Evolutionary conservation across 2,797 vertebrate genomes (phyloP).

Genomic region (Clarias laeviceps): DNA sequence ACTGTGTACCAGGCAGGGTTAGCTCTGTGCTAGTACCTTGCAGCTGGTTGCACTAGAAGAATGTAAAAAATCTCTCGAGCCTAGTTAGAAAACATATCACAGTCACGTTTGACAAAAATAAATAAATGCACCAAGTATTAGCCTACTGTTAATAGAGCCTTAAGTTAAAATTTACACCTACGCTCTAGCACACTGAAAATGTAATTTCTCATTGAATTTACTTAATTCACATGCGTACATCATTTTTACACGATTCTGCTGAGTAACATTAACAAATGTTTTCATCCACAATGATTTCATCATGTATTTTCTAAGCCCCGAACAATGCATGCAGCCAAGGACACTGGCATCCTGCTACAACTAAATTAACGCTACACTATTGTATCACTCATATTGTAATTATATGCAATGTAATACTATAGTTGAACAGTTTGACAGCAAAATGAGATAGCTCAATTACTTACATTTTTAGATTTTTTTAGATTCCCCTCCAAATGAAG

Average conservation of each 20-base stretch:
- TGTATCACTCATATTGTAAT: background rate
- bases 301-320: background rate
- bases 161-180: background rate
- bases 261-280: background rate
- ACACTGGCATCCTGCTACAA: background rate
- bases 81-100: background rate
- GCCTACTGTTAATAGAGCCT: background rate
- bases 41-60: background rate
- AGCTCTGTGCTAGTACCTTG: background rate
- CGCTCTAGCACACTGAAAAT: background rate
- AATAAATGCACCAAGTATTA: background rate
- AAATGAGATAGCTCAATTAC: too few species aligned
- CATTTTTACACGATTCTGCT: background rate
- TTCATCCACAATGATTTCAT: background rate
- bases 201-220: background rate
- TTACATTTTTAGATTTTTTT: too few species aligned
- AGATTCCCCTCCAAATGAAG: too few species aligned
- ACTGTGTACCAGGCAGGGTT: background rate
- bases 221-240: background rate
- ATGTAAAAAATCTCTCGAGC: background rate
- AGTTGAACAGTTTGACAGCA: background rate
- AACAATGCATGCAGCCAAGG: background rate
- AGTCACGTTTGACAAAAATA: background rate
- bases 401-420: background rate
- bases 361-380: background rate